Evolutionary conservation across 2,797 vertebrate genomes (phyloP).

Genomic region (Sebastes diploproa): DNA sequence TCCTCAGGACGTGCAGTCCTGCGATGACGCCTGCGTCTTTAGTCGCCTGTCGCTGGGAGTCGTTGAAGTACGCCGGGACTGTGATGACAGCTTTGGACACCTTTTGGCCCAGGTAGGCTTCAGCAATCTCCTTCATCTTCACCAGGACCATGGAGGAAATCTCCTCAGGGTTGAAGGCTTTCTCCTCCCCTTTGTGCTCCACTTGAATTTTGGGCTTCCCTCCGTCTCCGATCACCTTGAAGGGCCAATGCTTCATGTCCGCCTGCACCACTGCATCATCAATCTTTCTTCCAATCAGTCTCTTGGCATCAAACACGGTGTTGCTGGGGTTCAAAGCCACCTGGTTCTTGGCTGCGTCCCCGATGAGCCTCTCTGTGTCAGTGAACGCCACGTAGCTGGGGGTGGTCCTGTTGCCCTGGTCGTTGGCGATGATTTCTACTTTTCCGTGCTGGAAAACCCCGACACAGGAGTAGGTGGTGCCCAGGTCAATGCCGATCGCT

Average conservation of each 20-base stretch:
- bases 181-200: slow-evolving; percentile 66
- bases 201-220: slow-evolving; percentile 66
- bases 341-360: slow-evolving; percentile 74
- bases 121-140: slow-evolving; percentile 71
- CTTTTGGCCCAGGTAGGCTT: slow-evolving; percentile 66
- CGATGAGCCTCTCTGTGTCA: slow-evolving; percentile 63
- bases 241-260: slow-evolving; percentile 76
- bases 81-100: slow-evolving; percentile 67
- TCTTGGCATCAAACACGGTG: slow-evolving; percentile 76
- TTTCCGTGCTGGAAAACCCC: slow-evolving; percentile 71
- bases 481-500: slow-evolving; percentile 69
- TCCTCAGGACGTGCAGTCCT: slow-evolving; percentile 60
- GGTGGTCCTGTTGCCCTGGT: slow-evolving; percentile 74
- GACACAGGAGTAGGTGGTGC: slow-evolving; percentile 73
- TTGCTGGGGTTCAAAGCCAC: slow-evolving; percentile 74
- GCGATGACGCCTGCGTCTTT: slow-evolving; percentile 62
- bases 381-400: slow-evolving; percentile 75
- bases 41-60: slow-evolving; percentile 63
- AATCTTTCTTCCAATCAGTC: slow-evolving; percentile 68
- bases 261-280: slow-evolving; percentile 64
- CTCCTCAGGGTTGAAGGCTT: slow-evolving; percentile 65
- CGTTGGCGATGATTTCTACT: slow-evolving; percentile 74
- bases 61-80: slow-evolving; percentile 65
- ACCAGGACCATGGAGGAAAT: slow-evolving; percentile 70
- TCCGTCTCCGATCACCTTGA: slow-evolving; percentile 57